Base-by-base conservation (phyloP, 2,113 vertebrate genomes). In the Nanorana parkeri region DNA sequence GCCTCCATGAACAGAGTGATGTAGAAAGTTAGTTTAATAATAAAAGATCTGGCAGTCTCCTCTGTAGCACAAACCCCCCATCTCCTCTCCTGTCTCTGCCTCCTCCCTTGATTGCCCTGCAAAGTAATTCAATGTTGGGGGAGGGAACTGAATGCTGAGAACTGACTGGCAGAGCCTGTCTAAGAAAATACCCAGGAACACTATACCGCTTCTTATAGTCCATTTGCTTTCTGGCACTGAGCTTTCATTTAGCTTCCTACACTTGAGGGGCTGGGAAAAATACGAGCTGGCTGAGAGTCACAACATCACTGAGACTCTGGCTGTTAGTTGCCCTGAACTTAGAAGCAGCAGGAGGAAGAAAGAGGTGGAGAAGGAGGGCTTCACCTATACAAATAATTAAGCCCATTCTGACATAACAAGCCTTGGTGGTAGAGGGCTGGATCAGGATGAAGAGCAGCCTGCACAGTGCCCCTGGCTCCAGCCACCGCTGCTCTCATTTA, bases 131-230 rank as follows among this genome's bases (percentile, higher is more conserved):
- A 58, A 28, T 67, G 10, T 63, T 74, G 71, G 80, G 80, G 80
- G 71, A 82, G 80, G 69, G 71, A 81, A 69, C 58, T 21, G 51
- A 82, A 51, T 75, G 68, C 61, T 82, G 71, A 82, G 29, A 75
- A 64, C 47, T 82, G 80, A 75, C 80, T 82, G 80, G 80, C 56
- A 80, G 67, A 80, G 68, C 54, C 51, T 58, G 77, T 68, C 77
- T 68, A 56, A 78, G 77, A 69, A 80, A 80, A 80, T 80, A 80
- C 78, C 55, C 71, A 75, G 71, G 73, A 66, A 82, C 80, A 75
- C 69, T 82, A 74, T 68, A 66, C 60, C 47, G 63, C 80, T 82
- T 82, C 71, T 82, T 82, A 67, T 55, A 67, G 61, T 66, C 51
- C 28, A 54, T 65, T 74, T 24, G 11, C 24, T 72, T 73, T 20